A percentile compares a stretch with the other conserved stretches of the same genome.
phyloP scores from a whole-genome alignment of 2,113 vertebrate genomes.

The Cephalopholis sonnerati region DNA sequence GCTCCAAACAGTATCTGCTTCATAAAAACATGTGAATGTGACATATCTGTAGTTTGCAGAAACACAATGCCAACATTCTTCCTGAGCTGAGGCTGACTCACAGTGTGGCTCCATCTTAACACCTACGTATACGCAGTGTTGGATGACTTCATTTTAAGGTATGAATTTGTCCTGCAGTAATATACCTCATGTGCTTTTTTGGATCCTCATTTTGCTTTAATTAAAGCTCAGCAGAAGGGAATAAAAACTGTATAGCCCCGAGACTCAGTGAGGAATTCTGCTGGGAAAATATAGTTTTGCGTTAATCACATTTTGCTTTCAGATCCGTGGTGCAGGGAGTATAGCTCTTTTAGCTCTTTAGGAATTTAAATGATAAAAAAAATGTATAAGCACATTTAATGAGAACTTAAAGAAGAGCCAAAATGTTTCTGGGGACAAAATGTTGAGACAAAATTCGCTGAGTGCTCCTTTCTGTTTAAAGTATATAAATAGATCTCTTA shows the following conservation, averaged over 20 bases:
- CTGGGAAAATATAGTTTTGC: constrained; percentile 31
- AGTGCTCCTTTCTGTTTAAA: background rate
- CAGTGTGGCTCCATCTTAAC: background rate
- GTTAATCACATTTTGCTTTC: constrained; percentile 31
- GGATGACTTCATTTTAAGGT: background rate
- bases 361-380: constrained; percentile 50
- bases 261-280: background rate
- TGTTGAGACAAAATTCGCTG: background rate
- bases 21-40: too few species aligned
- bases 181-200: background rate
- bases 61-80: too few species aligned
- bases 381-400: constrained; percentile 24
- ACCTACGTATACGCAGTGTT: background rate
- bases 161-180: constrained; percentile 25
- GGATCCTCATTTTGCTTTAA: constrained; percentile 48
- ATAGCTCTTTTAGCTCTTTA: constrained; percentile 35
- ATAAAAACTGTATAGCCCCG: constrained; percentile 1
- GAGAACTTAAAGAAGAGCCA: constrained; percentile 21
- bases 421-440: constrained; percentile 18
- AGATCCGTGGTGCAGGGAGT: background rate
- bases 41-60: too few species aligned
- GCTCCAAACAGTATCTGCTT: too few species aligned
- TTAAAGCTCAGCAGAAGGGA: constrained; percentile 52
- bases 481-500: constrained; percentile 26
- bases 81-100: background rate